phyloP scores from a whole-genome alignment of 2,113 vertebrate species.

The Calyptomena viridis region DNA sequence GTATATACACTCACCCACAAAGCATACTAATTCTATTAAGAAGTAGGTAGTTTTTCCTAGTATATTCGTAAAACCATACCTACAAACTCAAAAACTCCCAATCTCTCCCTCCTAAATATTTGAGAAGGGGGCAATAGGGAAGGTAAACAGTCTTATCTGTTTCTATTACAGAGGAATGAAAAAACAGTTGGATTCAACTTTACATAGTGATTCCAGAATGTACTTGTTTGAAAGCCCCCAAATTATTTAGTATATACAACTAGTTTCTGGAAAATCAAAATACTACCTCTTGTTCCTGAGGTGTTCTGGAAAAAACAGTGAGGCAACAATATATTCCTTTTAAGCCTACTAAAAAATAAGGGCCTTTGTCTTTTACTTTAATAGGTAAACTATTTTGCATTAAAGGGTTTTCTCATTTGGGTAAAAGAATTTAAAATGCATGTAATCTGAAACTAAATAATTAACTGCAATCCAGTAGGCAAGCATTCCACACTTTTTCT shows the following conservation, averaged over 20 bases:
- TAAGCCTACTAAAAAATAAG: background rate
- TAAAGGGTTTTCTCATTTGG: slow-evolving; percentile 47
- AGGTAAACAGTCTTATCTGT: background rate
- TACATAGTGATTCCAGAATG: background rate
- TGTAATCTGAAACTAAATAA: slow-evolving; percentile 71
- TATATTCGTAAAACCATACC: background rate
- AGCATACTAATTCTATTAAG: background rate
- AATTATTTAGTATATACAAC: background rate
- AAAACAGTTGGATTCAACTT: slow-evolving; percentile 6
- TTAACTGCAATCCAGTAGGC: slow-evolving; percentile 64
- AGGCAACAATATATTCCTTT: background rate
- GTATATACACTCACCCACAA: background rate
- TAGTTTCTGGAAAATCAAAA: slow-evolving; percentile 17
- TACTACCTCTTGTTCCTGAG: background rate
- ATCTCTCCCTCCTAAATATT: background rate
- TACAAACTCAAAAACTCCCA: background rate
- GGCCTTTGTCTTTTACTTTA: slow-evolving; percentile 20
- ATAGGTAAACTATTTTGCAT: slow-evolving; percentile 48
- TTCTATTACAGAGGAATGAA: background rate
- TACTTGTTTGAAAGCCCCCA: background rate
- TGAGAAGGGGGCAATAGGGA: background rate
- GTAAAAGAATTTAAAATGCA: slow-evolving; percentile 33
- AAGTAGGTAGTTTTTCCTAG: background rate
- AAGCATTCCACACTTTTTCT: slow-evolving; percentile 69
- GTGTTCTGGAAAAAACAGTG: background rate